A percentile compares a stretch with the other conserved stretches of the same genome.
Conservation (phyloP, 2,797 vertebrate genomes). For the Centroberyx gerrardi region DNA sequence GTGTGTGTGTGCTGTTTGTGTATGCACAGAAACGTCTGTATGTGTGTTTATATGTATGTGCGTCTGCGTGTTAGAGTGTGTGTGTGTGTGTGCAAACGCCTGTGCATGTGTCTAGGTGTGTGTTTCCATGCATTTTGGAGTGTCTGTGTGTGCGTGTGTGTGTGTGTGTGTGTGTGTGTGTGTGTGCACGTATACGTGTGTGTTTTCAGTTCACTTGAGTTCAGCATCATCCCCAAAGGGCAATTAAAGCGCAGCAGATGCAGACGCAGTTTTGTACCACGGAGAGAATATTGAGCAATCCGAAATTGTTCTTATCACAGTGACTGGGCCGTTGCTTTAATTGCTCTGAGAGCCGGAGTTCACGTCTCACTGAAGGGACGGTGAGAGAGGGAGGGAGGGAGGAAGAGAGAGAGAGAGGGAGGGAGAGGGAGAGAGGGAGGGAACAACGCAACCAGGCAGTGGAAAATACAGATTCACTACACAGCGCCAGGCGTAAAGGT, state of each 20-base stretch:
- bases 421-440: neutral
- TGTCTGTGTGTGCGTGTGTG: neutral
- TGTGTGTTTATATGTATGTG: constrained; percentile 16
- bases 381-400: constrained; percentile 5
- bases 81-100: neutral
- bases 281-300: constrained; percentile 70
- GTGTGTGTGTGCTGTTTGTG: neutral
- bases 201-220: constrained; percentile 59
- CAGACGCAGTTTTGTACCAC: constrained; percentile 66
- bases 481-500: constrained; percentile 31
- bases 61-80: neutral
- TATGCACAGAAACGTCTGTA: too few relatives aligned
- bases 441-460: constrained; percentile 50
- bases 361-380: constrained; percentile 44
- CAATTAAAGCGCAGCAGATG: constrained; percentile 70
- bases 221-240: constrained; percentile 65
- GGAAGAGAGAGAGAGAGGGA: too few relatives aligned
- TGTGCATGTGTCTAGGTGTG: neutral
- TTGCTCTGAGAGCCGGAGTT: constrained; percentile 66
- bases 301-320: constrained; percentile 73
- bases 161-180: constrained; percentile 17
- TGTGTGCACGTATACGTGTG: neutral
- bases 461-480: constrained; percentile 54
- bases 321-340: constrained; percentile 74
- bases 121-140: neutral